Base-by-base conservation (phyloP, 1,140 invertebrate species). In the Ips nitidus region DNA sequence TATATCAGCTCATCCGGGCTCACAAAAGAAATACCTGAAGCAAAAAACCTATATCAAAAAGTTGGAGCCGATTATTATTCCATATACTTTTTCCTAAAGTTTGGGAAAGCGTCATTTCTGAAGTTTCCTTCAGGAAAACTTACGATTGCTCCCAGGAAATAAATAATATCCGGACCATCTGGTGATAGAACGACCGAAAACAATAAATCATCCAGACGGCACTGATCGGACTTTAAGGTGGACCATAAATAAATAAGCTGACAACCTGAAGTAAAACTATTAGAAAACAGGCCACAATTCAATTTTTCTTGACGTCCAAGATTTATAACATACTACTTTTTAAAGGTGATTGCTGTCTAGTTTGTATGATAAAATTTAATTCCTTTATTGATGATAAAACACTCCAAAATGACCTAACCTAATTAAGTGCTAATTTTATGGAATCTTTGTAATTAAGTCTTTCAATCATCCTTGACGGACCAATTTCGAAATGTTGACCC, bases 141-240 rank as follows among this genome's bases (percentile, higher is more conserved):
- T 59, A 59, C 41, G 57, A 59, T 59, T 59, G 57, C 40, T 59
- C 57, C 57, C 57, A 8, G 41, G 57, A 59, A 59, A 59, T 59
- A 59, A 59, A 59, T 59, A 59, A 59, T n/a, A 42, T 42, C 8
- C 38, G 8, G 41, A 42, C 40, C 57, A 59, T 59, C 41, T 42
- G 57, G 57, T 38, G 8, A 42, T 59, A 59, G 57, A 59, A 59
- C 57, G 57, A 59, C 57, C 57, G 22, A 22, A 42, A 59, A 59
- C 57, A 59, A 59, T 59, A 59, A 59, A 59, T 59, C 57, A 42
- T 59, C 8, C 42, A 42, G 41, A 41, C 38, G 41, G 2, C 57
- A 42, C 41, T 59, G 57, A 59, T 59, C 57, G 57, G 57, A 59
- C 57, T 59, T 59, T 59, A 41, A 59, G 57, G 38, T 59, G 40